Base-by-base conservation (phyloP, 53 echinoderm and acorn worm genomes). In the Glandiceps talaboti region DNA sequence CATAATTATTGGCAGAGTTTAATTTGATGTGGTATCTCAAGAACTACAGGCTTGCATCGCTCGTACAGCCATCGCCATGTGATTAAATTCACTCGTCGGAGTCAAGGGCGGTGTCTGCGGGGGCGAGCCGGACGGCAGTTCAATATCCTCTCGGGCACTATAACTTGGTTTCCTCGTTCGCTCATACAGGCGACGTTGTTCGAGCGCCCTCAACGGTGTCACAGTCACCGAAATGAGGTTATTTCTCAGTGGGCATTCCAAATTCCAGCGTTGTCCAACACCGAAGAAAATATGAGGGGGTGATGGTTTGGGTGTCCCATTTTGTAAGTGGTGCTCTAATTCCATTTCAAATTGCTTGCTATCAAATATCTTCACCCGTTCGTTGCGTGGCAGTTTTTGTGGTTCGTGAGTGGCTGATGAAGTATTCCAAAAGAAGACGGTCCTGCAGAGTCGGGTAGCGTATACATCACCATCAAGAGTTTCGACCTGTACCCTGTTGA, bases 381-480 rank as follows among this genome's bases (percentile, higher is more conserved):
- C 99, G 0, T 91, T 84, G 32, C 80, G 85, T 75, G 85, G 83
- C 31, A 84, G 79, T 29, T 82, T 85, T 81, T 87, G 78, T 0
- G 74, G 73, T 25, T 81, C 75, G 29, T 75, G 84, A 25, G 82
- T 33, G 33, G 85, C 79, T 25, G 85, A 86, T 14, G 99, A 84
- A 1, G 80, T 81, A 75, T 89, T 86, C 91, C 99, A 99, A 77
- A 99, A 99, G 72, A 99, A 86, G 28, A 91, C 93, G 31, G 91
- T 91, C n/a, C 93, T 94, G 76, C 99, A 99, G 27, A 87, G 91
- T 29, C 99, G 80, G 27, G 93, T 99, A 32, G 93, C 99, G 82
- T 99, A 93, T 81, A 99, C 84, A 30, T 83, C 79, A 14, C 90
- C 31, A 14, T 78, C 79, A 6, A 6, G 6, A 12, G 64, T 45